Evolutionary conservation across 53 echinoderm and acorn worm genomes (phyloP).

Genomic region (Mesocentrotus franciscanus): DNA sequence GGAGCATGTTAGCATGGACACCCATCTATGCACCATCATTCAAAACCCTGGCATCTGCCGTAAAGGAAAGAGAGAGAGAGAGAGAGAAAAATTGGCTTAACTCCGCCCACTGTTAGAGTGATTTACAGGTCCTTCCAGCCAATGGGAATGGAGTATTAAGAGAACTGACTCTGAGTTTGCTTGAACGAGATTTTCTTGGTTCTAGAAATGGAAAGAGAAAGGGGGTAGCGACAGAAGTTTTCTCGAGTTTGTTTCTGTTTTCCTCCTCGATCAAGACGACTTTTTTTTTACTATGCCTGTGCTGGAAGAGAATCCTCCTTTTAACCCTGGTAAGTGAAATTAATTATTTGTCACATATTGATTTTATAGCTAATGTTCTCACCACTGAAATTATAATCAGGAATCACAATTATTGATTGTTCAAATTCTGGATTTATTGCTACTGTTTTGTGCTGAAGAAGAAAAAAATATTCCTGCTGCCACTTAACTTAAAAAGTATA

Average conservation of each 20-base stretch:
- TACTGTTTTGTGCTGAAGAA: not conserved
- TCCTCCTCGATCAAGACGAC: constrained; percentile 31
- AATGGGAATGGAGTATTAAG: constrained; percentile 7
- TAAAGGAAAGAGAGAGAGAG: not conserved
- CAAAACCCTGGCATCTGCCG: not conserved
- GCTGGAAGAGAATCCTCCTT: constrained; percentile 49
- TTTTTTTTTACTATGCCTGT: constrained; percentile 34
- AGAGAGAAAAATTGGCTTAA: not conserved
- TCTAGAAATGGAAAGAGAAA: constrained; percentile 4
- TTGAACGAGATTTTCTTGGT: not conserved
- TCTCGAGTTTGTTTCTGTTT: constrained; percentile 29
- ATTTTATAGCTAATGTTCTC: not conserved
- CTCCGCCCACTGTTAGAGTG: constrained; percentile 28
- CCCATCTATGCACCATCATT: not conserved
- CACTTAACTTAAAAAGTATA: no score
- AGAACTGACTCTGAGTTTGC: constrained; percentile 32
- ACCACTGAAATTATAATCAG: not conserved
- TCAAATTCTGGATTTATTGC: not conserved
- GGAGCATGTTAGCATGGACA: not conserved
- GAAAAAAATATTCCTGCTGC: no score
- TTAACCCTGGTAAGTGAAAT: constrained; percentile 40
- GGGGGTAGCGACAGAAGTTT: not conserved
- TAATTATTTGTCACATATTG: not conserved
- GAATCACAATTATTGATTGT: not conserved
- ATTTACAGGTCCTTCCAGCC: not conserved